phyloP scores from a whole-genome alignment of 2,113 vertebrate species.

The Ursus arctos region DNA sequence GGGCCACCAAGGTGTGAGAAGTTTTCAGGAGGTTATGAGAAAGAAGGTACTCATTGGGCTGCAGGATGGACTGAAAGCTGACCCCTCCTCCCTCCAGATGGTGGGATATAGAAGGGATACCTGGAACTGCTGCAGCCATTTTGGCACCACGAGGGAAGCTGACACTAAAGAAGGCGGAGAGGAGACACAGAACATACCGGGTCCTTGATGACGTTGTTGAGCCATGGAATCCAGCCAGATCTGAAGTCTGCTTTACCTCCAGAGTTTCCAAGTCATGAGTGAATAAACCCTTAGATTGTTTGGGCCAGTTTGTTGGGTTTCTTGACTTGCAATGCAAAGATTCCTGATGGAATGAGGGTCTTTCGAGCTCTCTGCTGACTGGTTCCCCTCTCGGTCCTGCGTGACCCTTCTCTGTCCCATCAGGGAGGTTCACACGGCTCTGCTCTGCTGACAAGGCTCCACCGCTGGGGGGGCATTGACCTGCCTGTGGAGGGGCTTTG shows the following conservation, averaged over 20 bases:
- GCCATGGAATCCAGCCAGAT: background rate
- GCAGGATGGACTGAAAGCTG: background rate
- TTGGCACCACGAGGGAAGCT: background rate
- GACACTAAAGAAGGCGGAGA: background rate
- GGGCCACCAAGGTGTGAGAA: background rate
- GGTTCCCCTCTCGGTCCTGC: accelerated
- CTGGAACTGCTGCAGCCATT: background rate
- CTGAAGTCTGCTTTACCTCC: background rate
- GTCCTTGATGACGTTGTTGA: background rate
- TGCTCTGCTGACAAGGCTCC: background rate
- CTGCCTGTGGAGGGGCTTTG: background rate
- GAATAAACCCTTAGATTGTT: background rate
- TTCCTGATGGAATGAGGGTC: background rate
- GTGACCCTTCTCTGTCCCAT: background rate
- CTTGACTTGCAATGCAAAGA: background rate
- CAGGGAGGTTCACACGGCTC: accelerated
- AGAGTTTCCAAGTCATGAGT: background rate
- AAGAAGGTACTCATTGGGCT: background rate
- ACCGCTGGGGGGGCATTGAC: accelerated
- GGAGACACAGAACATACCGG: background rate
- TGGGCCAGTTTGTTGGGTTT: background rate
- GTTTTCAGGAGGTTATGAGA: background rate
- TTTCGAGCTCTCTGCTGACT: background rate
- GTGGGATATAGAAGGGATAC: background rate
- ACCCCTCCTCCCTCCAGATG: background rate